These are phyloP conservation scores for Pseudococcus longispinus DNA, from an alignment of 2,888 invertebrate genomes.

Conservation along the genomic window DNA sequence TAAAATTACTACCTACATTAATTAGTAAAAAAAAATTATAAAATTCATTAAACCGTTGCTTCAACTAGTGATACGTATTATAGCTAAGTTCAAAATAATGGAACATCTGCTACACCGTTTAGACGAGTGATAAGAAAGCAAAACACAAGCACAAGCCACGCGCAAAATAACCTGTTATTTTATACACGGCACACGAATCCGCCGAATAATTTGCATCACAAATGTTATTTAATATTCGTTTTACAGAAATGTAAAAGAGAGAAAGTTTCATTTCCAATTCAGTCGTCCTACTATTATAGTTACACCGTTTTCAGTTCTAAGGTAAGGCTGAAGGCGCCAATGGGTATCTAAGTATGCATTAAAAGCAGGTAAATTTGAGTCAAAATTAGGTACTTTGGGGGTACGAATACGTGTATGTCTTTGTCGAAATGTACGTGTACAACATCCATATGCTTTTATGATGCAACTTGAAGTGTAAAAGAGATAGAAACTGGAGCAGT, in stretches of 20 bases:
- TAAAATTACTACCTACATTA: not conserved
- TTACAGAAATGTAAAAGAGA: constrained; percentile 33
- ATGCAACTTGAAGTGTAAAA: no score
- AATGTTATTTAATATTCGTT: constrained; percentile 43
- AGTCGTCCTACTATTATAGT: not conserved
- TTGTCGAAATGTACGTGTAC: no score
- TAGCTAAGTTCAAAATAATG: not conserved
- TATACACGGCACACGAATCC: constrained; percentile 6
- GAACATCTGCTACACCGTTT: not conserved
- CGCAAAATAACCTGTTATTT: not conserved
- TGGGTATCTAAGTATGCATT: not conserved
- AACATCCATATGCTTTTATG: no score
- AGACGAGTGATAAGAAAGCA: not conserved
- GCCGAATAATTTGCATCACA: constrained; percentile 34
- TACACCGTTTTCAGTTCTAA: not conserved
- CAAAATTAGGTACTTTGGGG: no score
- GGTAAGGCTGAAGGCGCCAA: not conserved
- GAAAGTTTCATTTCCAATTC: constrained; percentile 23
- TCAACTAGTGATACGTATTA: not conserved
- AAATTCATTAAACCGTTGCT: not conserved
- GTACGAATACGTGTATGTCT: no score
- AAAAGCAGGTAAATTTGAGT: no score
- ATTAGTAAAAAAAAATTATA: not conserved
- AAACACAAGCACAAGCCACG: not conserved
- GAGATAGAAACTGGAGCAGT: no score